Evolutionary conservation across 2,888 invertebrate species (phyloP).

Genomic region (Heliconius aoede): DNA sequence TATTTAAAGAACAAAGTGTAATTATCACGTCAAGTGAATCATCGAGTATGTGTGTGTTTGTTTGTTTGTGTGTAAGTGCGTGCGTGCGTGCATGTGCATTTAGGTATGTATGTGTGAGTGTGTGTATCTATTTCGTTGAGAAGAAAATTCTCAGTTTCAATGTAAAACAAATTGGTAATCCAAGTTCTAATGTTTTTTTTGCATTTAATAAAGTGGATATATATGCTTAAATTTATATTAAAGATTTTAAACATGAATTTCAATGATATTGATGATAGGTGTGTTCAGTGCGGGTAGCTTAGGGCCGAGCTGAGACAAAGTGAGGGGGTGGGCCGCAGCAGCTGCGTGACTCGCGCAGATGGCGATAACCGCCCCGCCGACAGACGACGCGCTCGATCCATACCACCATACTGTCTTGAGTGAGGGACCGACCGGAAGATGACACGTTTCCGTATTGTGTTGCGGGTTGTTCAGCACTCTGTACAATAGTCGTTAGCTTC

Average conservation of each 20-base stretch:
- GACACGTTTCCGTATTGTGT: constrained; percentile 12
- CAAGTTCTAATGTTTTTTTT: too few species aligned
- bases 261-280: constrained; percentile 43
- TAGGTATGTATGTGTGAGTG: too few species aligned
- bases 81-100: too few species aligned
- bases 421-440: constrained; percentile 16
- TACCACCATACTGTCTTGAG: constrained; percentile 26
- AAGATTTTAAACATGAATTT: not conserved
- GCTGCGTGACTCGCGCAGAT: constrained; percentile 68
- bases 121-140: too few species aligned
- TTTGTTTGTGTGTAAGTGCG: too few species aligned
- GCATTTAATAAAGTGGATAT: too few species aligned
- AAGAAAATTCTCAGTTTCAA: too few species aligned
- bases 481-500: not conserved
- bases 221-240: too few species aligned
- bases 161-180: too few species aligned
- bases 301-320: constrained; percentile 58
- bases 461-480: not conserved
- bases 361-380: constrained; percentile 55
- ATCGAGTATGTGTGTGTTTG: too few species aligned
- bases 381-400: constrained; percentile 39
- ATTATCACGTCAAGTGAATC: too few species aligned
- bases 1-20: too few species aligned
- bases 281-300: constrained; percentile 37
- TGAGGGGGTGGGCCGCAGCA: constrained; percentile 59